Base-by-base conservation (phyloP, 2,113 vertebrate species). In the Myiopsitta monachus region DNA sequence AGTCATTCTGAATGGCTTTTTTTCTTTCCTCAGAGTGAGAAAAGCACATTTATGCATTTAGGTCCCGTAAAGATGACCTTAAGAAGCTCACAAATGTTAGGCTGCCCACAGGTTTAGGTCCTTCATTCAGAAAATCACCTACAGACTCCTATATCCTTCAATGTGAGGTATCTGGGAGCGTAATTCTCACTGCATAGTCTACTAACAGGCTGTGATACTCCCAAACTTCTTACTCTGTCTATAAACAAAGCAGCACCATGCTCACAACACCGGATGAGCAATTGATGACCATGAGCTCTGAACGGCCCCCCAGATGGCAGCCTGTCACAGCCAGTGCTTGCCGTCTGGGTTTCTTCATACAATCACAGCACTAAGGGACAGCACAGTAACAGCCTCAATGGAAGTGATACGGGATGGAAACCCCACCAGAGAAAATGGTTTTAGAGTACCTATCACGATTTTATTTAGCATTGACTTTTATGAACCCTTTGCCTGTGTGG, bases 281-380 rank as follows among this genome's bases (percentile, higher is more conserved):
- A 61, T 2, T 2, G 3, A 31, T 44, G 63, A 66, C 26, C 17
- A 18, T 3, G 26, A 89, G 51, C 62, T 87, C 75, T 88, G 63
- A 88, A 52, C 0, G 1, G 13, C 8, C 3, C 11, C 36, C 1
- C 10, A 28, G 1, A 41, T 6, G 28, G 43, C 33, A 79, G 11
- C 44, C 44, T 76, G 55, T 57, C 46, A 59, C 2, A 13, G 43
- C 11, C 14, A 12, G 13, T 13, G 28, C 38, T 74, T 33, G 44
- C 51, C 0, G 0, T 30, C 18, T 43, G 24, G 9, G 24, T 14
- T 52, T 28, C 57, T 86, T 83, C 68, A 46, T 10, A 77, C 46
- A 15, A 49, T 22, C 28, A 33, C 43, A 49, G 54, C 18, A 31
- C 38, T 70, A 28, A 38, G 17, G 12, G 83, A 33, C n/a, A 55